phyloP scores from a whole-genome alignment of 2,113 vertebrate species.

The Apistogramma diplotaenia region DNA sequence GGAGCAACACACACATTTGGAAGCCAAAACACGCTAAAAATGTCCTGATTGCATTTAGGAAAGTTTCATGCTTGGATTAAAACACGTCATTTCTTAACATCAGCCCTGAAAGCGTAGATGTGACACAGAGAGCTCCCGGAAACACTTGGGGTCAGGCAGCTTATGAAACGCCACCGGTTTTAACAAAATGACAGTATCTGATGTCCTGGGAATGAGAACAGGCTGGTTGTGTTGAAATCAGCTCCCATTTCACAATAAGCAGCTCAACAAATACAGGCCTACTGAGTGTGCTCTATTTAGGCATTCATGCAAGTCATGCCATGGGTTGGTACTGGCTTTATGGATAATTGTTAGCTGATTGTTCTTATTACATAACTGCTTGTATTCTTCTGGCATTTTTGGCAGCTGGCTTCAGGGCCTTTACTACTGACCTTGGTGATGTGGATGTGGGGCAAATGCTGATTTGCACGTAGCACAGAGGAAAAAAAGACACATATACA shows the following conservation, averaged over 20 bases:
- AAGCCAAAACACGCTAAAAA: neutral
- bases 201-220: neutral
- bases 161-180: neutral
- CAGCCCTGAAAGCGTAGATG: neutral
- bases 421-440: neutral
- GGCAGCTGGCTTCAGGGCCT: neutral
- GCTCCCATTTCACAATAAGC: neutral
- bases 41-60: no score
- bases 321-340: neutral
- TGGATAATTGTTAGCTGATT: neutral
- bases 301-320: neutral
- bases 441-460: neutral
- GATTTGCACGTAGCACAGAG: neutral
- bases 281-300: neutral
- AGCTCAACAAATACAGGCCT: neutral
- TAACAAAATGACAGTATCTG: neutral
- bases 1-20: neutral
- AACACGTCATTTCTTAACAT: neutral
- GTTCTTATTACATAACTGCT: neutral
- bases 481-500: neutral
- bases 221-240: neutral
- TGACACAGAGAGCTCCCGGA: neutral
- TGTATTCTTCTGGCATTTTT: neutral
- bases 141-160: neutral
- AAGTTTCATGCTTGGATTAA: neutral